phyloP scores from a whole-genome alignment of 1,140 invertebrate genomes.

The Drosophila orosa region DNA sequence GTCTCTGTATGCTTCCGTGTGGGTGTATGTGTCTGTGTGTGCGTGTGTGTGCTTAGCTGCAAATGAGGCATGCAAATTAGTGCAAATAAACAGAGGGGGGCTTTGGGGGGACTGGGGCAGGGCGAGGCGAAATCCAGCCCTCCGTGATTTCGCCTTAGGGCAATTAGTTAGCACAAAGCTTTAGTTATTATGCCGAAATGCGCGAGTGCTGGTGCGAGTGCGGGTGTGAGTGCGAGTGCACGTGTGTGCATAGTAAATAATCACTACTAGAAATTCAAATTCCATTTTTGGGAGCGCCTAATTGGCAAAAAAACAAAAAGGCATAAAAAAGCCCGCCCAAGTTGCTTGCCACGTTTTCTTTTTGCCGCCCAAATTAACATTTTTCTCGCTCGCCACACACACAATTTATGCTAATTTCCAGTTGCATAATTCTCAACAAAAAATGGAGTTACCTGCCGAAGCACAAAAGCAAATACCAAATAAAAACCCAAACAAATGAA shows the following conservation, averaged over 20 bases:
- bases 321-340: neutral
- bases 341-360: slow-evolving; percentile 21
- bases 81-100: slow-evolving; percentile 59
- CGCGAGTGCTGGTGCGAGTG: slow-evolving; percentile 14
- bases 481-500: slow-evolving; percentile 1
- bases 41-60: slow-evolving; percentile 43
- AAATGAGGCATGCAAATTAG: slow-evolving; percentile 78
- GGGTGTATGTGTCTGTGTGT: neutral
- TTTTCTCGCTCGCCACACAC: slow-evolving; percentile 30
- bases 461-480: slow-evolving; percentile 13
- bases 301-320: slow-evolving; percentile 54
- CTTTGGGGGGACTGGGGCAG: too few species aligned
- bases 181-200: slow-evolving; percentile 75
- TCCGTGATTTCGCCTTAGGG: slow-evolving; percentile 56
- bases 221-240: slow-evolving; percentile 10
- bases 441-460: slow-evolving; percentile 30
- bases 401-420: slow-evolving; percentile 73
- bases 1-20: slow-evolving; percentile 10
- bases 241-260: slow-evolving; percentile 65
- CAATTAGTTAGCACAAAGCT: slow-evolving; percentile 79
- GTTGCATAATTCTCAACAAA: slow-evolving; percentile 59
- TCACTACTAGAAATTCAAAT: slow-evolving; percentile 72
- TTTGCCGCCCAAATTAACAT: slow-evolving; percentile 27
- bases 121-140: neutral
- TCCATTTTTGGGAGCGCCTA: slow-evolving; percentile 65